phyloP scores from a whole-genome alignment of 2,888 invertebrate species.

The Dione juno region DNA sequence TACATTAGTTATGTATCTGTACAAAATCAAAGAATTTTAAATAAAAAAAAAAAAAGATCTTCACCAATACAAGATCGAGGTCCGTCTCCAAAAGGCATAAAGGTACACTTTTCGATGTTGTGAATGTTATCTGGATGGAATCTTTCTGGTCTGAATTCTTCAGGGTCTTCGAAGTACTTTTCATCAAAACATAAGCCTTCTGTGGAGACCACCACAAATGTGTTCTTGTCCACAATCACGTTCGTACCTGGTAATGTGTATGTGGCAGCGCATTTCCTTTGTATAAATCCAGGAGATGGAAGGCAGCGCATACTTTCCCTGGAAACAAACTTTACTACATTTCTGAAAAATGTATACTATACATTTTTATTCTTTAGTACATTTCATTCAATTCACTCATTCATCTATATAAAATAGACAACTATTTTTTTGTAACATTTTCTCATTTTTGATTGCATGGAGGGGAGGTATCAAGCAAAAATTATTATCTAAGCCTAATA shows the following conservation, averaged over 20 bases:
- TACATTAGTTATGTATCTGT: not conserved
- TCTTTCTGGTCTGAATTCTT: conserved; percentile 49
- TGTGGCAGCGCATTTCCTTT: conserved; percentile 41
- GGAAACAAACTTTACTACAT: no score
- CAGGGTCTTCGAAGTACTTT: conserved; percentile 48
- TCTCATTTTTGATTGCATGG: no score
- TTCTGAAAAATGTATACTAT: no score
- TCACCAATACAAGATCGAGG: conserved; percentile 47
- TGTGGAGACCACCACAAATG: conserved; percentile 43
- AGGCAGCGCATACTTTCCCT: conserved; percentile 57
- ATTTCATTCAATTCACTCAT: no score
- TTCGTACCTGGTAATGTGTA: conserved; percentile 47
- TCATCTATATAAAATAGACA: no score
- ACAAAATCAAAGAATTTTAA: no score
- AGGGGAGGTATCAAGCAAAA: no score
- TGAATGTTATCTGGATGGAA: conserved; percentile 46
- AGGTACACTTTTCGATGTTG: conserved; percentile 42
- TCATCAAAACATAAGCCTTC: conserved; percentile 45
- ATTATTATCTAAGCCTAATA: no score
- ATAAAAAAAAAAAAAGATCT: not conserved
- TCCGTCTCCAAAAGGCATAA: conserved; percentile 49
- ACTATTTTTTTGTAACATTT: no score
- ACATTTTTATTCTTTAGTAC: no score
- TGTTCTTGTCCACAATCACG: conserved; percentile 45
- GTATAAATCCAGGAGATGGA: conserved; percentile 45